A percentile compares a stretch with the other conserved stretches of the same genome.
phyloP scores from a whole-genome alignment of 2,888 invertebrate genomes.

The Stenchaetothrips biformis region DNA sequence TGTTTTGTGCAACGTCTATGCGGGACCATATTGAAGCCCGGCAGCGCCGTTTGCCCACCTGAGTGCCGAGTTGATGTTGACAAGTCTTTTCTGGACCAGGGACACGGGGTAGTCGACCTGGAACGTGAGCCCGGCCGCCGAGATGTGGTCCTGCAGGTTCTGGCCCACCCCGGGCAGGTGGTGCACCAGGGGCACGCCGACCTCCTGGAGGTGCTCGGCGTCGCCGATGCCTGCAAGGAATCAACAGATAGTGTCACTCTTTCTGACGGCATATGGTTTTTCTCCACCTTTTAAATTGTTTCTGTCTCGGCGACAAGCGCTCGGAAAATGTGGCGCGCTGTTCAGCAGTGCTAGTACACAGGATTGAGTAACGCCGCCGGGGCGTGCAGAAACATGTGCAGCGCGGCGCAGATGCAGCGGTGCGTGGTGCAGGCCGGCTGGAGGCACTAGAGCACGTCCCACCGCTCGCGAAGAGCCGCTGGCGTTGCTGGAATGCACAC shows the following conservation, averaged over 20 bases:
- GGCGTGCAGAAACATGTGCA: too few relatives aligned
- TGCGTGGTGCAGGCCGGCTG: too few relatives aligned
- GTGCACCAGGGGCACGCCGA: slow-evolving; percentile 67
- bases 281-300: too few relatives aligned
- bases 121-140: slow-evolving; percentile 77
- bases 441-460: too few relatives aligned
- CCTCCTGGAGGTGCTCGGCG: slow-evolving; percentile 62
- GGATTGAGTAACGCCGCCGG: too few relatives aligned
- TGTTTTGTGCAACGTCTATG: neutral
- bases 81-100: slow-evolving; percentile 71
- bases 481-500: too few relatives aligned
- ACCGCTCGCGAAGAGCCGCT: too few relatives aligned
- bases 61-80: slow-evolving; percentile 76
- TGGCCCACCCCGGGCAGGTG: slow-evolving; percentile 79
- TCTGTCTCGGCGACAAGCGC: too few relatives aligned
- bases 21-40: too few relatives aligned
- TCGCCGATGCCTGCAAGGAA: slow-evolving; percentile 73
- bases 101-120: slow-evolving; percentile 74
- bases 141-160: slow-evolving; percentile 86
- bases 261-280: neutral
- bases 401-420: too few relatives aligned
- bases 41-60: slow-evolving; percentile 54
- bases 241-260: neutral
- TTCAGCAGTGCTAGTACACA: too few relatives aligned
- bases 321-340: too few relatives aligned